Percentiles rank a stretch among this genome's conserved stretches.
Conservation (phyloP, 2,113 vertebrate species). For the Bubalus kerabau region DNA sequence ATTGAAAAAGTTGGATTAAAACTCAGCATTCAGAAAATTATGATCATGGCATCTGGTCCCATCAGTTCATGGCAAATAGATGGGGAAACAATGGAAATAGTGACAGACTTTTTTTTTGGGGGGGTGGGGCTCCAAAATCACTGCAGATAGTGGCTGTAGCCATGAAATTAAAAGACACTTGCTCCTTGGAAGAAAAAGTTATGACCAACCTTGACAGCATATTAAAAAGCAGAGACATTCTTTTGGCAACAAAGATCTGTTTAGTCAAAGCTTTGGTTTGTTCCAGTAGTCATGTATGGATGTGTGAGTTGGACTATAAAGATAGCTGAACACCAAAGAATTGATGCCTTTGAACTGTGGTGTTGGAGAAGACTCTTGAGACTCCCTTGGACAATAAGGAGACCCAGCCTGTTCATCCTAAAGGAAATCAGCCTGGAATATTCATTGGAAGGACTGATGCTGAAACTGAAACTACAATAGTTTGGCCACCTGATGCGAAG, state of each 20-base stretch:
- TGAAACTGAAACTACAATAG: not conserved
- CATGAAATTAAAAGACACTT: not conserved
- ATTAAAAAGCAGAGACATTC: not conserved
- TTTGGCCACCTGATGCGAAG: not conserved
- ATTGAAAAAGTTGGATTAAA: not conserved
- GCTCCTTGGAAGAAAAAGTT: not conserved
- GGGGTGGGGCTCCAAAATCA: not conserved
- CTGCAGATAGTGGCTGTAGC: not conserved
- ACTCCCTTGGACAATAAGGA: not conserved
- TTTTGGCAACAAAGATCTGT: not conserved
- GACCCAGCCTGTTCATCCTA: not conserved
- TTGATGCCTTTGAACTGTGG: not conserved
- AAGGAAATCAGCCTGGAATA: not conserved
- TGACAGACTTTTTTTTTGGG: not conserved
- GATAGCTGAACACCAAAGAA: not conserved
- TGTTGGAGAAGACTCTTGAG: not conserved
- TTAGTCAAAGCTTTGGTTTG: not conserved
- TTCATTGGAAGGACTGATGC: not conserved
- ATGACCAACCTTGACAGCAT: not conserved
- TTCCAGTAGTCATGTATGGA: not conserved
- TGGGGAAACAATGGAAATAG: not conserved
- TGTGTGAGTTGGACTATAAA: not conserved
- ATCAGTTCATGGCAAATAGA: not conserved
- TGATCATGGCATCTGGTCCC: not conserved
- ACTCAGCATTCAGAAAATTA: not conserved